Base-by-base conservation (phyloP, 2,888 invertebrate species). In the Drosophila cognata region DNA sequence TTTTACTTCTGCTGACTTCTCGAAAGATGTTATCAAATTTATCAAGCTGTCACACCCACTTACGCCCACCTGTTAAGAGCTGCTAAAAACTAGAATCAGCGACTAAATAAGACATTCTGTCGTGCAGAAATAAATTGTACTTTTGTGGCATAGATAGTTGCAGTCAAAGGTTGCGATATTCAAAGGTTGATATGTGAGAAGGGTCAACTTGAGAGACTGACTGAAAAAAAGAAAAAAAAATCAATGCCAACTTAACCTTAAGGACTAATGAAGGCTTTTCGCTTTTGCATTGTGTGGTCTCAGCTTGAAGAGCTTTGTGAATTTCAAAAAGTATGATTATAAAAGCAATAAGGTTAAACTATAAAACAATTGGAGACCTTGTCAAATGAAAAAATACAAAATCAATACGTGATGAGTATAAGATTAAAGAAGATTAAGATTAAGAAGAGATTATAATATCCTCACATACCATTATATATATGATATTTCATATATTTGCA, bases 161-260 rank as follows among this genome's bases (percentile, higher is more conserved):
- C 41, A 31, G 10, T 11, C n/a, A 64, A 50, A 35, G 25, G 21
- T 38, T 31, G 21, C 25, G 48, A 60, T 50, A n/a, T 60, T n/a
- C 8, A 60, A 48, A 38, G 36, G 25, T 50, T 57, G 57, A 57
- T 57, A 43, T 57, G 41, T 21, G 21, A 25, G 43, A 29, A 46
- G 38, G 46, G 16, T 43, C 33, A 38, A 59, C 65, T 73, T 59
- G 11, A 59, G 21, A 51, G 48, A 69, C 58, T 69, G 65, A 7
- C 43, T 29, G 10, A 38, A 38, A 69, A 41, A 41, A 21, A 31
- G 29, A 35, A 57, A 57, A 18, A 71, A 71, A 72, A 73, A 73
- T 72, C 73, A 72, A 72, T 72, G 48, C 53, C 33, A 46, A 28
- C 29, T 71, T 48, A 53, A 57, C 36, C 46, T 75, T 38, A 76